Percentiles rank a stretch among this genome's conserved stretches.
Evolutionary conservation across 2,113 vertebrate genomes (phyloP).

Genomic region (Chascanopsetta lugubris): DNA sequence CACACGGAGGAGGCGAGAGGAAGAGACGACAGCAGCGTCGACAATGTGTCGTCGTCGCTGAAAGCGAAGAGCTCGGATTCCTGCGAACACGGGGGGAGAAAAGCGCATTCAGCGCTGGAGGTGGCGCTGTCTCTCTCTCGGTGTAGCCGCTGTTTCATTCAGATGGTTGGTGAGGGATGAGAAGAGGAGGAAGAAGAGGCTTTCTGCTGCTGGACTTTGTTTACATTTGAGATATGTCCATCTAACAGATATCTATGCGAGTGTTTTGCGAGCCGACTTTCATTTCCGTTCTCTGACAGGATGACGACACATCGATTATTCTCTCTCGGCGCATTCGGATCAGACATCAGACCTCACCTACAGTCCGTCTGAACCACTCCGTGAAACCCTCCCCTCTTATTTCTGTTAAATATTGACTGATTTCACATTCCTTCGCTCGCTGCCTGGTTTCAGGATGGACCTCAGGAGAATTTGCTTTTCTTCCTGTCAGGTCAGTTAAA

Average conservation of each 20-base stretch:
- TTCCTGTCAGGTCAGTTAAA: conserved; percentile 50
- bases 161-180: too few species aligned
- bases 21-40: conserved; percentile 34
- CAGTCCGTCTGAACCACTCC: not conserved
- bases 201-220: too few species aligned
- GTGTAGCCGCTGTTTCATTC: not conserved
- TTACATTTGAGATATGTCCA: too few species aligned
- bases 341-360: not conserved
- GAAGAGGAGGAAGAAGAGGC: too few species aligned
- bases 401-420: conserved; percentile 1
- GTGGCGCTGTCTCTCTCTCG: not conserved
- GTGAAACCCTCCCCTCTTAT: not conserved
- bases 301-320: too few species aligned
- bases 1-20: conserved; percentile 18
- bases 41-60: conserved; percentile 25
- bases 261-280: too few species aligned
- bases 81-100: not conserved
- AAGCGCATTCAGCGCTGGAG: not conserved
- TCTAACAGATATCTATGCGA: too few species aligned
- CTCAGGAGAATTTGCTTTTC: conserved; percentile 25
- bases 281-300: too few species aligned
- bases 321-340: too few species aligned
- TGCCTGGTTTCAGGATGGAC: conserved; percentile 17
- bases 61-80: conserved; percentile 26
- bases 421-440: not conserved